Evolutionary conservation across 2,888 invertebrate genomes (phyloP).

Genomic region (Agrochola macilenta): DNA sequence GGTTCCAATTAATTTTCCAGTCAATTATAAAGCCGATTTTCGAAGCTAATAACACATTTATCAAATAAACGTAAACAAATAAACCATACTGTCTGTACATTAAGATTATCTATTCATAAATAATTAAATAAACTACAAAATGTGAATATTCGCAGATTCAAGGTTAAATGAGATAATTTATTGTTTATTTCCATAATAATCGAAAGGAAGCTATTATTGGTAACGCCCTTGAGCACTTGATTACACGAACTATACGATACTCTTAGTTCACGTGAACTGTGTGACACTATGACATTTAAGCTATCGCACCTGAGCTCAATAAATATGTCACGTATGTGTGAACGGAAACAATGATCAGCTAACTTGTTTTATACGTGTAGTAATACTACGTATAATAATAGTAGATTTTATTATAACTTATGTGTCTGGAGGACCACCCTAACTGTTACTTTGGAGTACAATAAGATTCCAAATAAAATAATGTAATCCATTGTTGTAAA

Average conservation of each 20-base stretch:
- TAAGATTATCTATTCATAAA: constrained; percentile 22
- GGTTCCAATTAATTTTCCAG: constrained; percentile 43
- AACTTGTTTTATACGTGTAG: constrained; percentile 3
- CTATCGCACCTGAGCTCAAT: constrained; percentile 29
- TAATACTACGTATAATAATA: not conserved
- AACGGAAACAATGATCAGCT: constrained; percentile 28
- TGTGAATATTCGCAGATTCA: constrained; percentile 38
- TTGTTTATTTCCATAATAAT: constrained; percentile 53
- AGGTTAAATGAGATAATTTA: constrained; percentile 50
- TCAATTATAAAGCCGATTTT: constrained; percentile 33
- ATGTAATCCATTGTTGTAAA: constrained; percentile 1
- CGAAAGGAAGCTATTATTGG: constrained; percentile 61
- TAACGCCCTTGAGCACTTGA: constrained; percentile 54
- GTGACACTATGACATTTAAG: constrained; percentile 51
- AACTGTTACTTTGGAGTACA: not conserved
- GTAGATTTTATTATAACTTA: not conserved
- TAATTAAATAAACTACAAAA: constrained; percentile 29
- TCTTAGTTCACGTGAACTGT: constrained; percentile 57
- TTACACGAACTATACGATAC: too few species aligned
- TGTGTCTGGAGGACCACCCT: not conserved
- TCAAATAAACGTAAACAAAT: constrained; percentile 20
- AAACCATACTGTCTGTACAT: not conserved
- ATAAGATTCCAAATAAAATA: constrained; percentile 3
- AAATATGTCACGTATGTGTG: constrained; percentile 41
- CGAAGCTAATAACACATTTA: constrained; percentile 1